Conservation (phyloP, 2,888 invertebrate species). For the Dicranocentrus wangi region DNA sequence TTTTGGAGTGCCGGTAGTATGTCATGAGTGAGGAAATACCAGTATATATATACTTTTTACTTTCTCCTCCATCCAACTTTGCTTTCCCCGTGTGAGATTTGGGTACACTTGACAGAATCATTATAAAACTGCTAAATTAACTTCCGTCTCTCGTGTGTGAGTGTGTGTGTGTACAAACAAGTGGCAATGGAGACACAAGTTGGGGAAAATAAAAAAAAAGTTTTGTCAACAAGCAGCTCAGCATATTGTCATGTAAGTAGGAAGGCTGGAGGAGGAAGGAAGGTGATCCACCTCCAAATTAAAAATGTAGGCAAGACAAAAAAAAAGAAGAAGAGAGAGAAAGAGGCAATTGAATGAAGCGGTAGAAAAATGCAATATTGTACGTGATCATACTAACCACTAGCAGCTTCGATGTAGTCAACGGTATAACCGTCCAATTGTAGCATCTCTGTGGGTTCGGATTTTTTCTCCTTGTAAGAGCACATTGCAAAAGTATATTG, state of each 20-base stretch:
- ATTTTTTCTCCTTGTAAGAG: slow-evolving; percentile 99
- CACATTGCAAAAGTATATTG: slow-evolving; percentile 99
- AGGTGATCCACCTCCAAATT: neutral
- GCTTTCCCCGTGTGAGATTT: neutral
- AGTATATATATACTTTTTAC: slow-evolving; percentile 6
- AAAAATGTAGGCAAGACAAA: neutral
- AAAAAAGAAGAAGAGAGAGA: neutral
- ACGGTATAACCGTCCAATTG: slow-evolving; percentile 99
- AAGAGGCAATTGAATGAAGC: neutral
- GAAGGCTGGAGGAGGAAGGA: neutral
- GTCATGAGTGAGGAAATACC: neutral
- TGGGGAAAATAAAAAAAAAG: neutral
- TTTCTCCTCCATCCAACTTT: slow-evolving; percentile 16
- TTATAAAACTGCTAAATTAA: slow-evolving; percentile 31
- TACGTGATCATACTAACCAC: slow-evolving; percentile 80
- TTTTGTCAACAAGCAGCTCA: neutral
- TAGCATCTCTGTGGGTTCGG: slow-evolving; percentile 99
- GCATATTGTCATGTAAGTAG: neutral
- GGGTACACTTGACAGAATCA: neutral
- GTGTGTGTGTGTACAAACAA: too few species aligned
- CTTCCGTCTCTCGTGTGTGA: slow-evolving; percentile 12
- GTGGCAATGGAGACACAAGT: neutral
- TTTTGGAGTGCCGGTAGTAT: too few species aligned
- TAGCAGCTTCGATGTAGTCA: slow-evolving; percentile 97
- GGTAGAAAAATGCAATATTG: neutral